These are phyloP conservation scores for Neoaliturus tenellus DNA, from an alignment of 2,888 invertebrate genomes.

Conservation along the genomic window DNA sequence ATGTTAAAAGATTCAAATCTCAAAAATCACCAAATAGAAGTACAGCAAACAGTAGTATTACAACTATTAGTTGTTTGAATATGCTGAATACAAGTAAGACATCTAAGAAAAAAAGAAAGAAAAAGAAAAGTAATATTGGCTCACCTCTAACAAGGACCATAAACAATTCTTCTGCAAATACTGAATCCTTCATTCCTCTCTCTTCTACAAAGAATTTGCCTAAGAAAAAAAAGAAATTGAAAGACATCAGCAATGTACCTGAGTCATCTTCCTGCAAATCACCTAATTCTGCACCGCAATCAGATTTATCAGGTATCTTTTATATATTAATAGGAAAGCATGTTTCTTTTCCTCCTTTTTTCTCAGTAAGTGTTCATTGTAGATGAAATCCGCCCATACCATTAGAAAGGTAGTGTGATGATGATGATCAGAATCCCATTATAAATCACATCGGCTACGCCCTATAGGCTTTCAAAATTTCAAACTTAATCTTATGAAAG, in stretches of 20 bases:
- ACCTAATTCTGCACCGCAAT: not conserved
- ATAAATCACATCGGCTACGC: too few species aligned
- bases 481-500: too few species aligned
- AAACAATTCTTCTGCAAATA: not conserved
- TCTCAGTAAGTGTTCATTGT: too few species aligned
- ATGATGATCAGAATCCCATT: too few species aligned
- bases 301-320: not conserved
- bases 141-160: not conserved
- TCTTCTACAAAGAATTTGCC: not conserved
- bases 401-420: too few species aligned
- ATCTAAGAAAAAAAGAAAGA: not conserved
- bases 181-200: not conserved
- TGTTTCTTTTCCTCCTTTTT: too few species aligned
- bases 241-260: not conserved
- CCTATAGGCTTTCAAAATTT: too few species aligned
- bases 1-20: not conserved
- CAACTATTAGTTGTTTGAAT: not conserved
- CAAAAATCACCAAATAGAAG: not conserved
- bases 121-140: not conserved
- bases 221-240: not conserved
- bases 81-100: not conserved
- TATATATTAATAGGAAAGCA: too few species aligned
- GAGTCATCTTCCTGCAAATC: not conserved
- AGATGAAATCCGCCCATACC: too few species aligned
- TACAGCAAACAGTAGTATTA: not conserved